A percentile compares a stretch with the other conserved stretches of the same genome.
Evolutionary conservation across 2,797 vertebrate genomes (phyloP).

Genomic region (Eospalax fontanierii): DNA sequence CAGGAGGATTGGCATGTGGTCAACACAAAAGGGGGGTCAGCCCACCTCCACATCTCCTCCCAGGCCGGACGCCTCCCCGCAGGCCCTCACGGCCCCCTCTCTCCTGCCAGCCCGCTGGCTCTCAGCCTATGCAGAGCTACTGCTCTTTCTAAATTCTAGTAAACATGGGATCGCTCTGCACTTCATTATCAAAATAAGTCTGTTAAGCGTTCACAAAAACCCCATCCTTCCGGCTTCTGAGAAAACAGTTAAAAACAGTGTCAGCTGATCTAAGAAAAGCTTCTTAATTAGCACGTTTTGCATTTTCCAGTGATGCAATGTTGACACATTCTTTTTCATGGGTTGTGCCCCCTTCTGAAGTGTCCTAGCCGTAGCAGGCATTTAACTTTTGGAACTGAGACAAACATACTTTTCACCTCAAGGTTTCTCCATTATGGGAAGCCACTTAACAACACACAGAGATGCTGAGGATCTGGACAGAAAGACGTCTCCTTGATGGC

Average conservation of each 20-base stretch:
- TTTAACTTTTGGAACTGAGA: not conserved
- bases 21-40: no score
- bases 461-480: not conserved
- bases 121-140: not conserved
- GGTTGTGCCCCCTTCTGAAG: not conserved
- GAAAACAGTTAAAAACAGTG: not conserved
- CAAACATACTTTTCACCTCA: not conserved
- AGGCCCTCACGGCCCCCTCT: not conserved
- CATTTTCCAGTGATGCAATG: not conserved
- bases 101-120: not conserved
- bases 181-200: conserved; percentile 24
- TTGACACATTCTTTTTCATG: not conserved
- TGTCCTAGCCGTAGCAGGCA: not conserved
- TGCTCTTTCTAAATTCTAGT: not conserved
- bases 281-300: not conserved
- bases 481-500: not conserved
- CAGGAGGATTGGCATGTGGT: no score
- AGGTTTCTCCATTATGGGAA: not conserved
- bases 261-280: not conserved
- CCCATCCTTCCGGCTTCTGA: not conserved
- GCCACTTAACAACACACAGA: not conserved
- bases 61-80: no score
- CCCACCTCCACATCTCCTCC: not conserved
- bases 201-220: conserved; percentile 31
- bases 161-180: not conserved